Evolutionary conservation across 2,888 invertebrate species (phyloP).

Genomic region (Masnerella sp.): DNA sequence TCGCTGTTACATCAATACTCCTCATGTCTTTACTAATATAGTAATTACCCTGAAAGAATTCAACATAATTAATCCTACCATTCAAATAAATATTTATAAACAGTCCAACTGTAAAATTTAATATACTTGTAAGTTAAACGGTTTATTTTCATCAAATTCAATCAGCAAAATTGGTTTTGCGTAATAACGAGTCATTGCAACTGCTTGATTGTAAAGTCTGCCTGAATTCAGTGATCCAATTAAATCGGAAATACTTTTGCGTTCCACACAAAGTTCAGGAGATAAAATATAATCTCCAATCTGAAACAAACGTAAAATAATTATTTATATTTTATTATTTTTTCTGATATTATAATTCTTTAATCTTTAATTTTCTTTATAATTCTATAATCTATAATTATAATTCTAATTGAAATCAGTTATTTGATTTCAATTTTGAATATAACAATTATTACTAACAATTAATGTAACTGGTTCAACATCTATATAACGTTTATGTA

Average conservation of each 20-base stretch:
- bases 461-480: constrained; percentile 93
- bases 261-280: constrained; percentile 96
- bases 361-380: no score
- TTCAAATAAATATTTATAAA: no score
- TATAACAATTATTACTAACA: constrained; percentile 74
- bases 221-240: constrained; percentile 97
- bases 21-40: constrained; percentile 87
- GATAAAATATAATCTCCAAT: constrained; percentile 99
- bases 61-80: neutral
- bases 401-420: no score
- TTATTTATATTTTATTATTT: no score
- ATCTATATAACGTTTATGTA: constrained; percentile 95
- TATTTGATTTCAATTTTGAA: constrained; percentile 9
- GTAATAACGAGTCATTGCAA: constrained; percentile 94
- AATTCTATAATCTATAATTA: no score
- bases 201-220: constrained; percentile 95
- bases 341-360: no score
- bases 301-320: no score
- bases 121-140: constrained; percentile 91
- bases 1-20: constrained; percentile 89
- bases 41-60: constrained; percentile 84
- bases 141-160: constrained; percentile 96
- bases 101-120: neutral
- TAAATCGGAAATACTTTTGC: constrained; percentile 97
- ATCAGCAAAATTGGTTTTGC: constrained; percentile 93